These are phyloP conservation scores for Laothoe populi DNA, from an alignment of 2,888 invertebrate genomes.

Conservation along the genomic window DNA sequence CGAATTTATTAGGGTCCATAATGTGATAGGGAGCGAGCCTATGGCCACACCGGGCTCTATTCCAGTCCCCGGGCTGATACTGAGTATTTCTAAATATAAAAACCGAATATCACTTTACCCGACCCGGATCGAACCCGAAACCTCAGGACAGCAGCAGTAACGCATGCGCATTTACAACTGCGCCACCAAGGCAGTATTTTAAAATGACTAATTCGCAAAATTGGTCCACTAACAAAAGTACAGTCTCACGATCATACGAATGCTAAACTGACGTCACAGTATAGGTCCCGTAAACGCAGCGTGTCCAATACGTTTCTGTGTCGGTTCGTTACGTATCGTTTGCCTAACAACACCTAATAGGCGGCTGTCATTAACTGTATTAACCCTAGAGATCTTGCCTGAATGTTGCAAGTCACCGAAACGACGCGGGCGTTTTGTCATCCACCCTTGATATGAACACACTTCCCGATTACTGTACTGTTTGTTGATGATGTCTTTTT, in stretches of 20 bases:
- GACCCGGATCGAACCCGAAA: no score
- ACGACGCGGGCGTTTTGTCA: conserved; percentile 45
- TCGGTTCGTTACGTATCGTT: conserved; percentile 79
- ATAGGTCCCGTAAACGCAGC: conserved; percentile 69
- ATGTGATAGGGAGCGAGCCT: no score
- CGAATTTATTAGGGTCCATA: no score
- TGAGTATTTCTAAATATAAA: no score
- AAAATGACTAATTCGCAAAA: background rate
- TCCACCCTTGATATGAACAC: conserved; percentile 38
- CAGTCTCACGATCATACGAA: conserved; percentile 19
- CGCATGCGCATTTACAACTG: no score
- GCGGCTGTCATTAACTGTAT: conserved; percentile 78
- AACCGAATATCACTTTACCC: no score
- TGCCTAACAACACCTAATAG: conserved; percentile 79
- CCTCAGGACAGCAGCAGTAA: no score
- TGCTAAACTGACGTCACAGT: conserved; percentile 53
- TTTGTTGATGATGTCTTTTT: conserved; percentile 45
- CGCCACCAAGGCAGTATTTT: no score
- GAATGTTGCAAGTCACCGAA: conserved; percentile 74
- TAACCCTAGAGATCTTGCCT: conserved; percentile 73
- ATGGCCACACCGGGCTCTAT: no score
- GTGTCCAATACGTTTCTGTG: conserved; percentile 75
- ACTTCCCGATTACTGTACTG: conserved; percentile 46
- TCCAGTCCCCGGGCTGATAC: no score
- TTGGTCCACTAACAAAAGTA: background rate